Base-by-base conservation (phyloP, 2,797 vertebrate genomes). In the Lagocephalus sceleratus region DNA sequence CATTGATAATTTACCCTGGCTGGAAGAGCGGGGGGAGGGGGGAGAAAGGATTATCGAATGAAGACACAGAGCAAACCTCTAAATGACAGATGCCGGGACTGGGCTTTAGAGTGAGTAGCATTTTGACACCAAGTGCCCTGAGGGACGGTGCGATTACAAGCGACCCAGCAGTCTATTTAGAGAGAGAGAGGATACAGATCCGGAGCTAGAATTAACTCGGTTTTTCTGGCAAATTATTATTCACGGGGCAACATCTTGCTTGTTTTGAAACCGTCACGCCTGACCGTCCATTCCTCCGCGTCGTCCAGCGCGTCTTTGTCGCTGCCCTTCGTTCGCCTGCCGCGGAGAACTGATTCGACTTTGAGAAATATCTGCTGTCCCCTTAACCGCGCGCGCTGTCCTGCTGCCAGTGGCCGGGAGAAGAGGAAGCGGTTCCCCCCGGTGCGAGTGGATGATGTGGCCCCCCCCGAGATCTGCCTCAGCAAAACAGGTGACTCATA, bases 401-500 rank as follows among this genome's bases (percentile, higher is more conserved):
- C 73, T 63, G 63, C 69, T 78, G 81, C 82, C 76, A 73, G 54
- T 57, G 12, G 11, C 32, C 1, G 12, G 54, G 67, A 78, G 68
- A 75, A 68, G 60, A 49, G 42, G 58, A 52, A 78, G 75, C 57
- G 79, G 76, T 67, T 69, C 66, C 74, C 78, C 76, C 77, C 44
- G 63, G 66, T 67, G 75, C 76, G 81, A 86, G 86, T 85, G 66
- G 71, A 71, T 68, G 68, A 85, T 75, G 79, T 81, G n/a, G n/a
- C n/a, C 73, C 71, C 72, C 76, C 72, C 60, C 51, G 71, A 81
- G 82, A 79, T 79, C 76, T 64, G 78, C 70, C 78, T 81, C 74
- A 77, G 85, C 68, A 85, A 80, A 81, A 81, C 68, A 85, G 78
- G 75, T 82, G 81, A 87, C 68, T 85, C 78, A 80, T 82, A 44